A percentile compares a stretch with the other conserved stretches of the same genome.
These are phyloP conservation scores for Drosophila ezoana DNA, from an alignment of 2,888 invertebrate species.

Conservation along the genomic window DNA sequence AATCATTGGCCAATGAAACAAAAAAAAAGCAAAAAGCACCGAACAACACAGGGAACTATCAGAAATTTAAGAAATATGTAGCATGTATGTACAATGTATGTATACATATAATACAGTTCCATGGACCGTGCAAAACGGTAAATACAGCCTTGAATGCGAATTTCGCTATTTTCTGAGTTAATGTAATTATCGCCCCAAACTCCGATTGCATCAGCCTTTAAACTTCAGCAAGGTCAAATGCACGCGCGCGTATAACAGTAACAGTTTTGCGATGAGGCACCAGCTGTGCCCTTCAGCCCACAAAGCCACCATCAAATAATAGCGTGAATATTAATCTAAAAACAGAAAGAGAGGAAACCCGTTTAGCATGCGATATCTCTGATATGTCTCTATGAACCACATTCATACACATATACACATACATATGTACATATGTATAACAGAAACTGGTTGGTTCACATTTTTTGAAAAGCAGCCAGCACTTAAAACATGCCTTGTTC, in stretches of 20 bases:
- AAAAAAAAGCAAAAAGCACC: slow-evolving; percentile 4
- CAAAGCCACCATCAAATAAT: not conserved
- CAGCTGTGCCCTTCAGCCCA: slow-evolving; percentile 7
- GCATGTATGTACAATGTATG: not conserved
- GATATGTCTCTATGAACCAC: slow-evolving; percentile 8
- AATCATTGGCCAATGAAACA: slow-evolving; percentile 31
- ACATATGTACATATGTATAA: slow-evolving; percentile 6
- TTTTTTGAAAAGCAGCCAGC: slow-evolving; percentile 22
- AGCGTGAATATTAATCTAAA: slow-evolving; percentile 2
- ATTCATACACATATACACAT: slow-evolving; percentile 2
- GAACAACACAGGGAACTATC: slow-evolving; percentile 23
- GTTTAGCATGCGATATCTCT: slow-evolving; percentile 37
- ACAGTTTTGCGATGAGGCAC: slow-evolving; percentile 8
- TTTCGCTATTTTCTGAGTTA: not conserved
- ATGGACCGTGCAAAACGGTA: not conserved
- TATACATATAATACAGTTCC: not conserved
- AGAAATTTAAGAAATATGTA: slow-evolving; percentile 11
- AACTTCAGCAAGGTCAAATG: slow-evolving; percentile 60
- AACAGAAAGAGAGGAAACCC: slow-evolving; percentile 27
- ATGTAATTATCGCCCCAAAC: slow-evolving; percentile 8
- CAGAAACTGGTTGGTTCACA: slow-evolving; percentile 53
- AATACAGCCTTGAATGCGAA: too few relatives aligned
- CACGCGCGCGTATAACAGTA: slow-evolving; percentile 54
- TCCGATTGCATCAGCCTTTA: slow-evolving; percentile 59
- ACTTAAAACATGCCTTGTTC: not conserved